phyloP scores from a whole-genome alignment of 2,797 vertebrate species.

The Sorex maritimensis region DNA sequence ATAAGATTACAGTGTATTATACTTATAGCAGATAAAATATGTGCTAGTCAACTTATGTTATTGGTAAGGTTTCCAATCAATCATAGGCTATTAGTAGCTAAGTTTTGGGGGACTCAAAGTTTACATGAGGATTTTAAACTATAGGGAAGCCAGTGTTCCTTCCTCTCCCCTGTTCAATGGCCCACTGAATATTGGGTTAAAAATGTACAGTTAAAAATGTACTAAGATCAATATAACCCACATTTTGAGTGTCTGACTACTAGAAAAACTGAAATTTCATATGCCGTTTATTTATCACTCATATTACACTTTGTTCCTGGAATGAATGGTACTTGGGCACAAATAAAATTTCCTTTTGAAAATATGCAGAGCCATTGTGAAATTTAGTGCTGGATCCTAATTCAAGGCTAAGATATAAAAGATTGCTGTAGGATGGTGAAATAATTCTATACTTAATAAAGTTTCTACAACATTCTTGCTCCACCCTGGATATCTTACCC shows the following conservation, averaged over 20 bases:
- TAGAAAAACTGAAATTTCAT: constrained; percentile 43
- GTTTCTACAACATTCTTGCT: neutral
- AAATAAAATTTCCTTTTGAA: constrained; percentile 46
- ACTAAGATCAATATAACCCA: neutral
- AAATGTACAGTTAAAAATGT: neutral
- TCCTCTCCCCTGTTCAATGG: too few species aligned
- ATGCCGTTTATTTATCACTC: neutral
- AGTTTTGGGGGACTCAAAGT: too few species aligned
- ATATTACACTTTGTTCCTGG: neutral
- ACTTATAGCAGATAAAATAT: too few species aligned
- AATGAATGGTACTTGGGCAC: neutral
- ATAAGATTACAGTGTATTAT: too few species aligned
- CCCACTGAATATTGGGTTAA: neutral
- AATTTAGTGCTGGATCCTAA: neutral
- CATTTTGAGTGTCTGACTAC: neutral
- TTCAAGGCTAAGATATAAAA: constrained; percentile 44
- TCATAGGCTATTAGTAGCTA: too few species aligned
- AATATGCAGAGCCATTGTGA: constrained; percentile 9
- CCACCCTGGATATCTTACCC: too few species aligned
- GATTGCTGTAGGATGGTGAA: neutral
- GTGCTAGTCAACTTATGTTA: too few species aligned
- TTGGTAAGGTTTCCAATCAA: too few species aligned
- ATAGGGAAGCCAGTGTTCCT: too few species aligned
- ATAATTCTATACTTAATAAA: constrained; percentile 8
- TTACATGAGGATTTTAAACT: too few species aligned